Conservation (phyloP, 2,113 vertebrate species). For the Cavia aperea region DNA sequence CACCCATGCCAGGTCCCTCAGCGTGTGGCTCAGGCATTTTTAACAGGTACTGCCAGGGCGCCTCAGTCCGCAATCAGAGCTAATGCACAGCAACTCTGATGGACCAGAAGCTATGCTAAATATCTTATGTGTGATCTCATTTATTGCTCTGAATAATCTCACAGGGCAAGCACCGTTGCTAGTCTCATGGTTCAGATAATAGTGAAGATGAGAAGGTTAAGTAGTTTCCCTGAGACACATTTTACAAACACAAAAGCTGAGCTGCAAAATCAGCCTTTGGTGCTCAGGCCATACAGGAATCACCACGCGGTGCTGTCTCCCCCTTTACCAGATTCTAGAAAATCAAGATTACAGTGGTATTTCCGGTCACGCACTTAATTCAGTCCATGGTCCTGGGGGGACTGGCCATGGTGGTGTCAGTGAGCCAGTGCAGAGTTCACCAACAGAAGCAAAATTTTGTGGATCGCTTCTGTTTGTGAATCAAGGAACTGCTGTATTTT, state of each 20-base stretch:
- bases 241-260: not conserved
- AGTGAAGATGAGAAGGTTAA: not conserved
- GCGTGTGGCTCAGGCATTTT: not conserved
- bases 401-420: not conserved
- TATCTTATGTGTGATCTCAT: not conserved
- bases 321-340: not conserved
- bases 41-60: not conserved
- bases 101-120: not conserved
- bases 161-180: not conserved
- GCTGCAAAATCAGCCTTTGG: not conserved
- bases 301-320: not conserved
- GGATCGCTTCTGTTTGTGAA: not conserved
- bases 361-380: too few species aligned
- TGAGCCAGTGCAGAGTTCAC: too few species aligned
- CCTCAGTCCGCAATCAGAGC: not conserved
- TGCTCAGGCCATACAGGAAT: fast-evolving
- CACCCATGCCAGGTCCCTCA: too few species aligned
- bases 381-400: too few species aligned
- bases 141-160: not conserved
- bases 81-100: not conserved
- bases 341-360: not conserved
- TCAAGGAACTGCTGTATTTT: not conserved
- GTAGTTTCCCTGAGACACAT: not conserved
- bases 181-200: not conserved
- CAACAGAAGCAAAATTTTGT: not conserved